Percentiles rank a stretch among this genome's conserved stretches.
phyloP scores from a whole-genome alignment of 1,140 invertebrate genomes.

The Drosophila busckii region DNA sequence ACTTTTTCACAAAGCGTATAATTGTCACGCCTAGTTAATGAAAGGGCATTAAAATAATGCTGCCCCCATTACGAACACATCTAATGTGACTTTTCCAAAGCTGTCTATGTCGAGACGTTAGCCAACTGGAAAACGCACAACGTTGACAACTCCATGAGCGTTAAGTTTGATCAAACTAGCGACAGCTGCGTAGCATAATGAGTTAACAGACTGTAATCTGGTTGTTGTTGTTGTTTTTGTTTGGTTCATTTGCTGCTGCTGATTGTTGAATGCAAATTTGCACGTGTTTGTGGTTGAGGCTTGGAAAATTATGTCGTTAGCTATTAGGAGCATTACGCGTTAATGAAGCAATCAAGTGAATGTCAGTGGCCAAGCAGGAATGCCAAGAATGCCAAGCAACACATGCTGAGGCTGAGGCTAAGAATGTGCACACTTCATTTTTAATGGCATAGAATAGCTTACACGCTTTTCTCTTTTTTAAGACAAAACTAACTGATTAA shows the following conservation, averaged over 20 bases:
- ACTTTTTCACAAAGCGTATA: background rate
- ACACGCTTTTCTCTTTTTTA: no score
- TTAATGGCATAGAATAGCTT: no score
- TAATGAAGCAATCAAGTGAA: constrained; percentile 31
- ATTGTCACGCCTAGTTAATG: background rate
- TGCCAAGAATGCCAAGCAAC: background rate
- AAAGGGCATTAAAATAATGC: constrained; percentile 26
- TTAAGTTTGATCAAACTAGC: constrained; percentile 47
- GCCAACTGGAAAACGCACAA: constrained; percentile 55
- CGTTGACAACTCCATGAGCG: constrained; percentile 35
- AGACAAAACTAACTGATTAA: no score
- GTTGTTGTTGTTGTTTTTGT: background rate
- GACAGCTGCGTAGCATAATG: constrained; percentile 45
- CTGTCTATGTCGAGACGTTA: constrained; percentile 16
- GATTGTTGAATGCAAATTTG: constrained; percentile 33
- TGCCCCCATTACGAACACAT: constrained; percentile 39
- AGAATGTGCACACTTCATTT: no score
- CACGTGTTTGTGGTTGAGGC: constrained; percentile 26
- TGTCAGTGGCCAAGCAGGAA: constrained; percentile 1
- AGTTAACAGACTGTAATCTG: constrained; percentile 64
- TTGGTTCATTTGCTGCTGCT: background rate
- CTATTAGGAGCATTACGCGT: constrained; percentile 29
- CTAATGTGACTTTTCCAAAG: constrained; percentile 55
- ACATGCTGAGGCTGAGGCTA: no score
- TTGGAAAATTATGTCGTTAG: constrained; percentile 26